These are phyloP conservation scores for Scolopax rusticola DNA, from an alignment of 2,797 vertebrate genomes.

Conservation along the genomic window DNA sequence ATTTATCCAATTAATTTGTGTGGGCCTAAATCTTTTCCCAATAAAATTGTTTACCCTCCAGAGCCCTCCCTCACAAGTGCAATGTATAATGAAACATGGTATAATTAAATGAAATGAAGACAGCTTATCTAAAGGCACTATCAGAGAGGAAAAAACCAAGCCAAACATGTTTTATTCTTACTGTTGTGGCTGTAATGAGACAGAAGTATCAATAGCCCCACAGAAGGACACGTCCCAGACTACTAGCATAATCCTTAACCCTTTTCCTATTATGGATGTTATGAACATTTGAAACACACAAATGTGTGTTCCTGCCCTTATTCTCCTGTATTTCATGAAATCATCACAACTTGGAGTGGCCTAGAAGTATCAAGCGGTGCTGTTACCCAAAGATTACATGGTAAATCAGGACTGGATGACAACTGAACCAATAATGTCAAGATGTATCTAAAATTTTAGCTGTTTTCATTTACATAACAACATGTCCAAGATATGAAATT, in stretches of 20 bases:
- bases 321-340: neutral
- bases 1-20: slow-evolving; percentile 19
- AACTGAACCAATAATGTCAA: neutral
- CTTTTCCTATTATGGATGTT: neutral
- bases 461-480: neutral
- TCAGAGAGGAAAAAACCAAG: neutral
- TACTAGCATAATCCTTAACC: neutral
- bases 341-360: neutral
- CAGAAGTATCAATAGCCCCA: neutral
- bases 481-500: neutral
- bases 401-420: neutral
- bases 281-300: neutral
- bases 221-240: neutral
- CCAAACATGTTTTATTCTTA: neutral
- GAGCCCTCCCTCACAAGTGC: neutral
- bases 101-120: neutral
- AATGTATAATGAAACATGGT: neutral
- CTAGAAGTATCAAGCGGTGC: neutral
- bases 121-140: neutral
- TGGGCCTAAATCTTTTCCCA: neutral
- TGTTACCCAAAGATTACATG: neutral
- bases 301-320: neutral
- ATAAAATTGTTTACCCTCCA: neutral
- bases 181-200: neutral
- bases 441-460: neutral